Conservation (phyloP, 1,140 invertebrate genomes). For the Andrena cerasifolii region DNA sequence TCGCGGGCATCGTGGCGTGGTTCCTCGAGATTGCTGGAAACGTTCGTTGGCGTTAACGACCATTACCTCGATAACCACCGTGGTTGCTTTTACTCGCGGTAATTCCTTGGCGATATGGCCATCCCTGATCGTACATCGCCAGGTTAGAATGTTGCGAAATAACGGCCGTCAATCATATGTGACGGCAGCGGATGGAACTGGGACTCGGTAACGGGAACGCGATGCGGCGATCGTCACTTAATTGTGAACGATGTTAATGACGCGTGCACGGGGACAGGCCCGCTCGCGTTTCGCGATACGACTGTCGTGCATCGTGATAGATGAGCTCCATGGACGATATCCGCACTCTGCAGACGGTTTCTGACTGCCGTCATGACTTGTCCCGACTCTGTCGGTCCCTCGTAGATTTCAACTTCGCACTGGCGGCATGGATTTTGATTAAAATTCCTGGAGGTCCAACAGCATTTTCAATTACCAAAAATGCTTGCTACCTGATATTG, state of each 20-base stretch:
- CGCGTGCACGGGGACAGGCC: slow-evolving; percentile 11
- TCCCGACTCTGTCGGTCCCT: not conserved
- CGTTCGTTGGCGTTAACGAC: not conserved
- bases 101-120: not conserved
- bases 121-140: no score
- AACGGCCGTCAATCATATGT: slow-evolving; percentile 8
- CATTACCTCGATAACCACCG: not conserved
- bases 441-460: not conserved
- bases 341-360: slow-evolving; percentile 11
- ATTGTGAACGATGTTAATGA: slow-evolving; percentile 52
- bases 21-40: not conserved
- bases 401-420: slow-evolving; percentile 20
- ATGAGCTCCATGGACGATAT: slow-evolving; percentile 47
- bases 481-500: no score
- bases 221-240: slow-evolving; percentile 30
- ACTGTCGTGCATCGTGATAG: slow-evolving; percentile 42
- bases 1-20: not conserved
- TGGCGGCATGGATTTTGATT: slow-evolving; percentile 19
- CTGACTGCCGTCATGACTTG: slow-evolving; percentile 14
- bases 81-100: not conserved
- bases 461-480: no score
- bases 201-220: no score
- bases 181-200: slow-evolving; percentile 7
- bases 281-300: slow-evolving; percentile 21
- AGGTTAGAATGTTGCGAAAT: not conserved